Evolutionary conservation across 2,797 vertebrate species (phyloP).

Genomic region (Rhincodon typus): DNA sequence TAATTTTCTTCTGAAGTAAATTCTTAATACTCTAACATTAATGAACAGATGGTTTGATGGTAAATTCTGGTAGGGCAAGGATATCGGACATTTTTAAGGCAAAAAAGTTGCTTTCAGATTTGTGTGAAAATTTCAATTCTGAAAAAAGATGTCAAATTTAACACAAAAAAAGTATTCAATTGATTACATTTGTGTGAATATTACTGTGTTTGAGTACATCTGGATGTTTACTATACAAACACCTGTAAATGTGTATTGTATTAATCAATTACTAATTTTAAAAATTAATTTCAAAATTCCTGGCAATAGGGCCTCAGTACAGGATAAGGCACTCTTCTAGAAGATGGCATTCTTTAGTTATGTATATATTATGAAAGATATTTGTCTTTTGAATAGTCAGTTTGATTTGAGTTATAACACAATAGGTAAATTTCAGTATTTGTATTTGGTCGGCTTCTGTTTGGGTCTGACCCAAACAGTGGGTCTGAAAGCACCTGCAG

Average conservation of each 20-base stretch:
- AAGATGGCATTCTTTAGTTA: too few relatives aligned
- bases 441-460: not conserved
- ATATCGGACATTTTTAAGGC: not conserved
- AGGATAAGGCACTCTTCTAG: not conserved
- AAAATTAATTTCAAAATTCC: not conserved
- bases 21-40: not conserved
- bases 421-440: not conserved
- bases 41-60: not conserved
- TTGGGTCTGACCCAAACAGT: not conserved
- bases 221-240: not conserved
- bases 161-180: not conserved
- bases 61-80: not conserved
- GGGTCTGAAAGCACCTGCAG: too few relatives aligned
- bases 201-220: not conserved
- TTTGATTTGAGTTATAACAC: not conserved
- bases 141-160: not conserved
- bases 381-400: not conserved
- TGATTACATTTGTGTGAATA: not conserved
- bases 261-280: not conserved
- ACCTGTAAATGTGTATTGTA: not conserved
- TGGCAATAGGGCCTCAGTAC: not conserved
- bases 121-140: not conserved
- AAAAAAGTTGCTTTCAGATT: not conserved
- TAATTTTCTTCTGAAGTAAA: not conserved
- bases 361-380: not conserved